Conservation (phyloP, 2,113 vertebrate species). For the Andinoacara biseriatus region DNA sequence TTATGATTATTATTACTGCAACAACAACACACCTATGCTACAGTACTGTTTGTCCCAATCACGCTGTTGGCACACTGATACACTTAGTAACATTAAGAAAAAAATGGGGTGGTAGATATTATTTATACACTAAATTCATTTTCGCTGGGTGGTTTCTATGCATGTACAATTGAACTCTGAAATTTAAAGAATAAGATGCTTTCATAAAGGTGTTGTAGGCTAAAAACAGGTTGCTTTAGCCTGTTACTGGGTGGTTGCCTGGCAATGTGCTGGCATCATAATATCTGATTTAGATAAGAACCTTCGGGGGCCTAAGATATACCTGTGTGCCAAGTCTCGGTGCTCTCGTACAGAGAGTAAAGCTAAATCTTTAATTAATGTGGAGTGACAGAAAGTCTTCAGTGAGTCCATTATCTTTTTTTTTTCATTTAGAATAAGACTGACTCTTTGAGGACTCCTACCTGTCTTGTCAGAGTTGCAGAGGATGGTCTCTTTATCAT, state of each 20-base stretch:
- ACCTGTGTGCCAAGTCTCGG: not conserved
- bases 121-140: not conserved
- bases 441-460: conserved; percentile 27
- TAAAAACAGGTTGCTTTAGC: not conserved
- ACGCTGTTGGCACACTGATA: fast-evolving
- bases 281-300: no score
- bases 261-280: not conserved
- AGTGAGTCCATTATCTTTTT: not conserved
- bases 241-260: not conserved
- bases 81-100: not conserved
- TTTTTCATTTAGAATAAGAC: not conserved
- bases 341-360: fast-evolving
- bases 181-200: not conserved
- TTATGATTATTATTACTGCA: no score
- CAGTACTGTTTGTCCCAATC: not conserved
- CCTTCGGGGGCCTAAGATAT: not conserved
- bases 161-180: not conserved
- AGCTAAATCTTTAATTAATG: not conserved
- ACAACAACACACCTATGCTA: not conserved
- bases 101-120: fast-evolving
- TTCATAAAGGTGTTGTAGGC: not conserved
- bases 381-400: not conserved
- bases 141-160: not conserved
- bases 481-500: conserved; percentile 92
- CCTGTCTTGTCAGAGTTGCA: conserved; percentile 97